Conservation (phyloP, 1,140 invertebrate genomes). For the Archegozetes longisetosus region DNA sequence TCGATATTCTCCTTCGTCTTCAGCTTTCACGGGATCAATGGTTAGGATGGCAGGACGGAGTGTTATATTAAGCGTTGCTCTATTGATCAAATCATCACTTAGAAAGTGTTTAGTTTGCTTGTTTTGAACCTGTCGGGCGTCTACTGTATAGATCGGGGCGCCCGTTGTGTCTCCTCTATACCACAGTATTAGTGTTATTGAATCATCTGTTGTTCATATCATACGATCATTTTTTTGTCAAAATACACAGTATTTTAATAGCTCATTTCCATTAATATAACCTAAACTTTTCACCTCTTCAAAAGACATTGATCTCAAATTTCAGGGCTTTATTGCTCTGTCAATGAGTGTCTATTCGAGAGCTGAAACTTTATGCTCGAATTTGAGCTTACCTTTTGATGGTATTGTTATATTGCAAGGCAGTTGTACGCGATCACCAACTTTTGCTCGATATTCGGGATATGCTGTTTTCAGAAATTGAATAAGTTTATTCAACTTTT, state of each 20-base stretch:
- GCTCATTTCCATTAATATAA: too few species aligned
- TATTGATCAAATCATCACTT: not conserved
- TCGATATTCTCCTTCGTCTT: slow-evolving; percentile 22
- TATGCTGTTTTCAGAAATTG: not conserved
- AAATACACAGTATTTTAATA: too few species aligned
- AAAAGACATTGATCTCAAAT: too few species aligned
- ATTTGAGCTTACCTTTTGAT: too few species aligned
- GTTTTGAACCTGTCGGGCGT: not conserved
- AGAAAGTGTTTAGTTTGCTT: not conserved
- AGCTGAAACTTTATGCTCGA: too few species aligned
- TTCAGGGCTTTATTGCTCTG: too few species aligned
- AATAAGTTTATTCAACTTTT: too few species aligned
- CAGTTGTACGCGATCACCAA: not conserved
- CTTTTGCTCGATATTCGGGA: not conserved
- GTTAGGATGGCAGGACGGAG: not conserved
- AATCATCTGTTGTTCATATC: too few species aligned
- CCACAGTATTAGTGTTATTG: not conserved
- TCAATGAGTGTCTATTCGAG: too few species aligned
- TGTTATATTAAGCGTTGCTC: not conserved
- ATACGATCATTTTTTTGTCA: too few species aligned
- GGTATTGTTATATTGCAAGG: not conserved
- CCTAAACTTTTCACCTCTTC: too few species aligned
- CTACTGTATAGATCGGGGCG: not conserved
- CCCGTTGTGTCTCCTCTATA: not conserved
- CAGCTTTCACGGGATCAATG: slow-evolving; percentile 10